Percentiles rank a stretch among this genome's conserved stretches.
phyloP scores from a whole-genome alignment of 2,888 invertebrate genomes.

The Drosophila borborema region DNA sequence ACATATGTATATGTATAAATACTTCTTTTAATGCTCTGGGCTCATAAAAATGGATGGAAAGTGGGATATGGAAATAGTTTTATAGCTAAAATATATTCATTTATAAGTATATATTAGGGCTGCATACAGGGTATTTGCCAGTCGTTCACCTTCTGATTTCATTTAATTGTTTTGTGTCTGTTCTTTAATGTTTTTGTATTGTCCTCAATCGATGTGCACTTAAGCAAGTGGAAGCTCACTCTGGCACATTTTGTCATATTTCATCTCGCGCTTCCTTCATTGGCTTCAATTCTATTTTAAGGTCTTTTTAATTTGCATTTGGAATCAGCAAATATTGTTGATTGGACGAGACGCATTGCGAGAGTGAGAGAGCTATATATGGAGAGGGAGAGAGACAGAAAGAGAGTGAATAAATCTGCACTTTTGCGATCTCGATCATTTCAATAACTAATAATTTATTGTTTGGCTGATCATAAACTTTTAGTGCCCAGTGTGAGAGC shows the following conservation, averaged over 20 bases:
- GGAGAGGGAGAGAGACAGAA: background rate
- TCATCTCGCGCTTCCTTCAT: constrained; percentile 59
- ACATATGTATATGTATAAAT: background rate
- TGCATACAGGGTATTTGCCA: constrained; percentile 23
- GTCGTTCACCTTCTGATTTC: background rate
- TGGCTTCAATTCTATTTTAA: constrained; percentile 77
- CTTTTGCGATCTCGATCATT: constrained; percentile 46
- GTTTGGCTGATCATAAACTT: constrained; percentile 44
- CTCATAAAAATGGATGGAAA: constrained; percentile 7
- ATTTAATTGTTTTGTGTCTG: background rate
- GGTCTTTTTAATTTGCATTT: constrained; percentile 82
- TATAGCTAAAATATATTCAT: background rate
- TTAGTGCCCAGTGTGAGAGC: constrained; percentile 40
- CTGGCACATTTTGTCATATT: constrained; percentile 28
- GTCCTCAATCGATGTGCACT: constrained; percentile 69
- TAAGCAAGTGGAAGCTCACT: constrained; percentile 42
- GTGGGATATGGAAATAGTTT: background rate
- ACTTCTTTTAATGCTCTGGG: constrained; percentile 11
- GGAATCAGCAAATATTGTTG: constrained; percentile 53
- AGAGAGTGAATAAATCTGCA: constrained; percentile 50
- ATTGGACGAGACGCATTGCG: constrained; percentile 42
- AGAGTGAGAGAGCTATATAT: background rate
- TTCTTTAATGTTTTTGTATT: constrained; percentile 26
- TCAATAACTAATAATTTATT: constrained; percentile 68
- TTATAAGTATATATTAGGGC: background rate